Evolutionary conservation across 2,888 invertebrate species (phyloP).

Genomic region (Drosophila diplacantha): DNA sequence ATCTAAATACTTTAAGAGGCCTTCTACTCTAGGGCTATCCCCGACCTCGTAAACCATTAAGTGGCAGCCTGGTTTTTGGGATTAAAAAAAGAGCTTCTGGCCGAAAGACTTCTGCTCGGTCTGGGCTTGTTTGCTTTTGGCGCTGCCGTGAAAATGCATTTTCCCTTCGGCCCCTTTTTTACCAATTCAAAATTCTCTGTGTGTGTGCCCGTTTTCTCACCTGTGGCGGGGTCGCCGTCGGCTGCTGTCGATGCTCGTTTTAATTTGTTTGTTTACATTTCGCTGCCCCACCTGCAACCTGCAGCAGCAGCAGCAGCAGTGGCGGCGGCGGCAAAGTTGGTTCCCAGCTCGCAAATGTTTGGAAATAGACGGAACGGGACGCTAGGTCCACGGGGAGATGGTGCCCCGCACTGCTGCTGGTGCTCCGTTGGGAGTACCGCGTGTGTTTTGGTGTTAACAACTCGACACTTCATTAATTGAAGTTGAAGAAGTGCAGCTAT

Average conservation of each 20-base stretch:
- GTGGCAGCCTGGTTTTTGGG: constrained; percentile 43
- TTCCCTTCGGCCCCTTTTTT: constrained; percentile 17
- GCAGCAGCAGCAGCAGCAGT: constrained; percentile 27
- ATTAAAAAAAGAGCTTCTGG: constrained; percentile 64
- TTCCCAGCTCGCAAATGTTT: constrained; percentile 55
- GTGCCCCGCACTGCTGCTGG: constrained; percentile 7
- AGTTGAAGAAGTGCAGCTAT: constrained; percentile 71
- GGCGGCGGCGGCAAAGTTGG: constrained; percentile 23
- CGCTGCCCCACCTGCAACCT: constrained; percentile 50
- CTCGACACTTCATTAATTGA: constrained; percentile 72
- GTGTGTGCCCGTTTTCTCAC: constrained; percentile 65
- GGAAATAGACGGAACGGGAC: constrained; percentile 53
- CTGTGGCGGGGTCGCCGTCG: constrained; percentile 48
- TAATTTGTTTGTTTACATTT: constrained; percentile 72
- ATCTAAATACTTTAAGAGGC: constrained; percentile 21
- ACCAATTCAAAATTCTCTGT: constrained; percentile 32
- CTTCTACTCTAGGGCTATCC: constrained; percentile 4
- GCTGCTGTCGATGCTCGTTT: constrained; percentile 61
- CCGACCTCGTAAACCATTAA: constrained; percentile 46
- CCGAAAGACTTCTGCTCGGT: constrained; percentile 14
- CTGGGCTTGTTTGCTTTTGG: constrained; percentile 37
- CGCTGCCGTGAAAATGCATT: constrained; percentile 47
- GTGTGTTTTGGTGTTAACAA: constrained; percentile 70
- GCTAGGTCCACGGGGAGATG: constrained; percentile 12
- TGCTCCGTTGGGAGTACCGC: constrained; percentile 31